A percentile compares a stretch with the other conserved stretches of the same genome.
phyloP scores from a whole-genome alignment of 2,113 vertebrate species.

The Hylia prasina region DNA sequence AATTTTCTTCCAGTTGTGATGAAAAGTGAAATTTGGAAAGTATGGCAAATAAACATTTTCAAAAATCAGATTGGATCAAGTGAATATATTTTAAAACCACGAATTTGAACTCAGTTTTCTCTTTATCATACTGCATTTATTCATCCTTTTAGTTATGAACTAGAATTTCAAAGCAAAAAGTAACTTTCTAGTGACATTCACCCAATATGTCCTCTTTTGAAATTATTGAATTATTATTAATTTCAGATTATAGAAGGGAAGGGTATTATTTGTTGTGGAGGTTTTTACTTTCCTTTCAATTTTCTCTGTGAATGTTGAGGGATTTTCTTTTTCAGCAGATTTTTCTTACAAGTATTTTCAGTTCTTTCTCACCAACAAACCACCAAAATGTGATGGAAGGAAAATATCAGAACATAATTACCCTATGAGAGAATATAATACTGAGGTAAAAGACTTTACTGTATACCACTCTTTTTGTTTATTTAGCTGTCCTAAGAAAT shows the following conservation, averaged over 20 bases:
- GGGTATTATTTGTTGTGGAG: neutral
- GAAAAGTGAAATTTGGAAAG: neutral
- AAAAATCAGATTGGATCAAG: neutral
- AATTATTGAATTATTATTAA: neutral
- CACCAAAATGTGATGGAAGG: accelerated
- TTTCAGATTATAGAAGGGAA: neutral
- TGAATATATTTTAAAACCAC: neutral
- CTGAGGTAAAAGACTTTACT: neutral
- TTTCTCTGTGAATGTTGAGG: neutral
- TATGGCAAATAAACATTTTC: neutral
- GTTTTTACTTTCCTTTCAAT: neutral
- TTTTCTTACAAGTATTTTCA: neutral
- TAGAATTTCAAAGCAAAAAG: neutral
- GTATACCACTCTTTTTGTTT: neutral
- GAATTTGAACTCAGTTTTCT: neutral
- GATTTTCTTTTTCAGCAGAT: neutral
- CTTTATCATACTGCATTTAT: neutral
- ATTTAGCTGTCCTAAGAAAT: neutral
- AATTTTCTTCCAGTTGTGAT: neutral
- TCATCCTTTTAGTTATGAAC: neutral
- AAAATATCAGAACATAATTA: neutral
- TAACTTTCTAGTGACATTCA: neutral
- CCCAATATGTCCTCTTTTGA: neutral
- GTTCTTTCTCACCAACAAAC: neutral
- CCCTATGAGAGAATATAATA: neutral